Base-by-base conservation (phyloP, 2,888 invertebrate species). In the Oligia strigilis region DNA sequence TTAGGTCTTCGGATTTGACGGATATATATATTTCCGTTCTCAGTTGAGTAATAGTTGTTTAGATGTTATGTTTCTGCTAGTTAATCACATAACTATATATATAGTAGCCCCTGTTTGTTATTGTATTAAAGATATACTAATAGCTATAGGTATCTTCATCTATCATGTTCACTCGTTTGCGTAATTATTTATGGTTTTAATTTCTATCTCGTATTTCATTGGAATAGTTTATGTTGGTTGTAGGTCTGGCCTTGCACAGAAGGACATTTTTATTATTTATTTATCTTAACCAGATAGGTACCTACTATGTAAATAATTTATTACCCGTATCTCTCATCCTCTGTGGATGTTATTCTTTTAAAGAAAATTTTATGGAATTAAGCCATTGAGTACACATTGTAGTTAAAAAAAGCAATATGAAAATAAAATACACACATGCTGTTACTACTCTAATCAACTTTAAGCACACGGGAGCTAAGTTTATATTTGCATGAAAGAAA, bases 201-300 rank as follows among this genome's bases (percentile, higher is more conserved):
- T 19, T 40, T n/a, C 29, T 55, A 29, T 58, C 23, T 64, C 23
- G 0, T 78, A 52, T 4, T 75, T 70, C 14, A 67, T 36, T 74
- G 36, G 36, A 14, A 69, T 58, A 72, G 36, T 71, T 40, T 71
- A 67, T 9, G 23, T 55, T 55, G 60, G 36, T 69, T 77, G 29
- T 46, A 55, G 8, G 13, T 65, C 29, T 76, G 69, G 79, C 87
- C 79, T 86, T 87, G 79, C 6, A 23, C 8, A 62, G 5, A 82
- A 75, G 58, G 82, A 43, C 13, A 60, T 65, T 13, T 49, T 49
- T 29, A 46, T 49, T 29, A 46, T 52, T 13, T 29, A 36, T 52
- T 60, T 17, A 29, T 52, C 23, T 29, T 23, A 43, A 40, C 46
- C 9, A 46, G 17, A 40, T 46, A 11, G 2, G 46, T 62, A 52